phyloP scores from a whole-genome alignment of 2,888 invertebrate genomes.

The Cylindroiulus punctatus region DNA sequence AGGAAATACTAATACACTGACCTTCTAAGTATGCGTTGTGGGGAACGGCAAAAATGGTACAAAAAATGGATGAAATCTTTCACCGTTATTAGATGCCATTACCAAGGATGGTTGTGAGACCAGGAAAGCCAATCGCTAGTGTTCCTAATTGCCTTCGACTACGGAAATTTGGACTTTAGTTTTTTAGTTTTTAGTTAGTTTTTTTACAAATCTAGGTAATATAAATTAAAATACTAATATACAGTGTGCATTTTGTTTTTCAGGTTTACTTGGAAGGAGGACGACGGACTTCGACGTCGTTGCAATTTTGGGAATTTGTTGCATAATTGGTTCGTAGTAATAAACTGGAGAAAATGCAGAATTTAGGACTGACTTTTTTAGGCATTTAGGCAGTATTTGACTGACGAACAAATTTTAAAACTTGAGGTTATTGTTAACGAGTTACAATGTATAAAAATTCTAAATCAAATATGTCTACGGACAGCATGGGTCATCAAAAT shows the following conservation, averaged over 20 bases:
- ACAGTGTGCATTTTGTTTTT: background rate
- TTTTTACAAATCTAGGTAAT: background rate
- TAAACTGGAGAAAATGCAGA: background rate
- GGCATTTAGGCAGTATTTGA: no score
- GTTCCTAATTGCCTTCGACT: background rate
- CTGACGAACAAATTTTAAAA: no score
- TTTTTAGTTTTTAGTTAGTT: no score
- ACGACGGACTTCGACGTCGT: background rate
- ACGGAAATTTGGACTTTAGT: no score
- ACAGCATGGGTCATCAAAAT: no score
- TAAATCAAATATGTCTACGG: no score
- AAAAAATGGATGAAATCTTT: background rate
- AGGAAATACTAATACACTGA: slow-evolving; percentile 40
- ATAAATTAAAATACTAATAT: background rate
- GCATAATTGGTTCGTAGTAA: background rate
- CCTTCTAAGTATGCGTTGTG: slow-evolving; percentile 5
- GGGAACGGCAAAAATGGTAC: background rate
- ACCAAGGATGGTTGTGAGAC: background rate
- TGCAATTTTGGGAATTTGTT: background rate
- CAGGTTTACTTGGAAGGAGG: background rate
- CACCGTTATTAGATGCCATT: slow-evolving; percentile 1
- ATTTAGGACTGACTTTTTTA: no score
- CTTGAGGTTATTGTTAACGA: no score
- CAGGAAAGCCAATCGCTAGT: background rate
- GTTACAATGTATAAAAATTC: no score